Conservation (phyloP, 2,888 invertebrate genomes). For the Leucophenga maculata region DNA sequence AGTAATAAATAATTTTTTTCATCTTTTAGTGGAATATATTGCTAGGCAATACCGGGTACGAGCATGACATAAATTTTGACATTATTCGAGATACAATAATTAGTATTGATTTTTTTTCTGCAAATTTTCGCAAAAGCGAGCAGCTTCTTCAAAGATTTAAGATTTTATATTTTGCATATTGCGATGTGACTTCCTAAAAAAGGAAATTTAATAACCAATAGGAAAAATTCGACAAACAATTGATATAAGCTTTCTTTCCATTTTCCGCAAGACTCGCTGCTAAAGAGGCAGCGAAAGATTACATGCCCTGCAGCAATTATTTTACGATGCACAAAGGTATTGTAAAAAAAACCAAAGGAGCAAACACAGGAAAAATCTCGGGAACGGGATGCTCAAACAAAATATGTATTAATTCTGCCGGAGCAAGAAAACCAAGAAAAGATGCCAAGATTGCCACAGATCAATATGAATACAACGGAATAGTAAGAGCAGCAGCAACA, state of each 20-base stretch:
- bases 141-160: too few relatives aligned
- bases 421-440: conserved; percentile 25
- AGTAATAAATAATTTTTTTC: conserved; percentile 59
- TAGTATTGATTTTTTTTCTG: too few relatives aligned
- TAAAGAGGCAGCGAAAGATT: conserved; percentile 44
- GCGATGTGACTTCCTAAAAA: too few relatives aligned
- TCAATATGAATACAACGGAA: conserved; percentile 56
- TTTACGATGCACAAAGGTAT: conserved; percentile 72
- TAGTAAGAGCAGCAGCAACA: conserved; percentile 26
- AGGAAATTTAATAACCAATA: conserved; percentile 1
- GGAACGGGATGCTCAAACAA: conserved; percentile 54
- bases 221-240: conserved; percentile 11
- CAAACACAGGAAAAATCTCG: conserved; percentile 37
- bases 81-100: too few relatives aligned
- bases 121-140: too few relatives aligned
- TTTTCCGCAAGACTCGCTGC: neutral
- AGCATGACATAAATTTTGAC: too few relatives aligned
- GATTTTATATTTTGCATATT: too few relatives aligned
- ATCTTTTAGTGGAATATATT: neutral
- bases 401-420: conserved; percentile 62
- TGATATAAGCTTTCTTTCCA: too few relatives aligned
- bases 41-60: neutral
- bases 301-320: conserved; percentile 64
- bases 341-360: conserved; percentile 56
- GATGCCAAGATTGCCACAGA: conserved; percentile 51